phyloP scores from a whole-genome alignment of 2,113 vertebrate species.

The Leucopsar rothschildi region DNA sequence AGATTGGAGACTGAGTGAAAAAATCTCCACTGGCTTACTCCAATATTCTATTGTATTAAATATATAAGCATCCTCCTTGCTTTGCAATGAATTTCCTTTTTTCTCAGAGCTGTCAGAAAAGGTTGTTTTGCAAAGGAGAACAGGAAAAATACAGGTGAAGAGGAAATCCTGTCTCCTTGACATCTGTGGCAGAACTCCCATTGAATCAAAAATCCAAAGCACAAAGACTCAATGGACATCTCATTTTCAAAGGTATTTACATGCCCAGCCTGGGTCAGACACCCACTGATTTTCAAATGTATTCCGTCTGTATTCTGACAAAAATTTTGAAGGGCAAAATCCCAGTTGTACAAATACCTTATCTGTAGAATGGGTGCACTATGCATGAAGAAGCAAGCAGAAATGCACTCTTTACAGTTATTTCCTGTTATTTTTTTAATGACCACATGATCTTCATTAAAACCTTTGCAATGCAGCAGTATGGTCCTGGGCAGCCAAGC shows the following conservation, averaged over 20 bases:
- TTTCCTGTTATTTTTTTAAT: neutral
- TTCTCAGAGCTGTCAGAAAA: neutral
- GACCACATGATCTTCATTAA: neutral
- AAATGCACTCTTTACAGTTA: neutral
- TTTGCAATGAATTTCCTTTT: neutral
- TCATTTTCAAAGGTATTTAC: neutral
- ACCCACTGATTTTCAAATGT: neutral
- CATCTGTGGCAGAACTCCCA: neutral
- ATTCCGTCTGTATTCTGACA: neutral
- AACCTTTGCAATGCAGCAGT: neutral
- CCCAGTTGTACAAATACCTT: neutral
- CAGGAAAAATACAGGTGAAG: neutral
- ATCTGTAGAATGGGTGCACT: neutral
- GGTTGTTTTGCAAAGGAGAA: neutral
- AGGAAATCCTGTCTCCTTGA: neutral
- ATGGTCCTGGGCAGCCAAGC: neutral
- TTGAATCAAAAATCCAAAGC: neutral
- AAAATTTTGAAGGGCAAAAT: neutral
- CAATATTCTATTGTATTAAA: neutral
- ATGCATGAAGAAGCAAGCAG: neutral
- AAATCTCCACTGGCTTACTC: neutral
- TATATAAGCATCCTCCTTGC: neutral
- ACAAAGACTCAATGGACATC: neutral
- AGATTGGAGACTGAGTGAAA: neutral
- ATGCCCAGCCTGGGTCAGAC: neutral